Evolutionary conservation across 2,797 vertebrate species (phyloP).

Genomic region (Spea hammondii): DNA sequence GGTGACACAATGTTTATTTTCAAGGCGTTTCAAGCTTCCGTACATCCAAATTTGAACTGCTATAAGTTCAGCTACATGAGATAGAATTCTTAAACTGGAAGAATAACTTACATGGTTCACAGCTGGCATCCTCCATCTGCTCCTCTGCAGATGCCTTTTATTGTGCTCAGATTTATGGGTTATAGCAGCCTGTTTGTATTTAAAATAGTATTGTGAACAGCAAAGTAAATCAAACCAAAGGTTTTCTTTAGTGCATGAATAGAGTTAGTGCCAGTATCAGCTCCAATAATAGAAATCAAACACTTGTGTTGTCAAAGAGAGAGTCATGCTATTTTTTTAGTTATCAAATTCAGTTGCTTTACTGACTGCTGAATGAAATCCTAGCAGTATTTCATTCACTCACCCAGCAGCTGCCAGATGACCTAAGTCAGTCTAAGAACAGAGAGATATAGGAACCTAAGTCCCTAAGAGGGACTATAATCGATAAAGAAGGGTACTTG

Average conservation of each 20-base stretch:
- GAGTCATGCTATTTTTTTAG: not conserved
- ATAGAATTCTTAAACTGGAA: slow-evolving; percentile 41
- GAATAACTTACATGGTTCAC: slow-evolving; percentile 44
- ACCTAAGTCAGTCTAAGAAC: too few relatives aligned
- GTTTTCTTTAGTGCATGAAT: slow-evolving; percentile 10
- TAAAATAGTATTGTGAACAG: slow-evolving; percentile 37
- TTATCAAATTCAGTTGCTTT: not conserved
- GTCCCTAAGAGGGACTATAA: too few relatives aligned
- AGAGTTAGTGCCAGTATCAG: not conserved
- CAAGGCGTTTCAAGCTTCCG: slow-evolving; percentile 10
- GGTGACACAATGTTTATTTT: slow-evolving; percentile 28
- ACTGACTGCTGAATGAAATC: too few relatives aligned
- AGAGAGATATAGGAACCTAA: too few relatives aligned
- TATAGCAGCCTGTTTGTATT: slow-evolving; percentile 30
- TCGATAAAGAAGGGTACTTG: too few relatives aligned
- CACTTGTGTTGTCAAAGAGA: not conserved
- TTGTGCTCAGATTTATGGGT: slow-evolving; percentile 45
- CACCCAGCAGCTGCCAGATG: too few relatives aligned
- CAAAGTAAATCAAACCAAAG: slow-evolving; percentile 29
- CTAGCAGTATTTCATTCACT: too few relatives aligned
- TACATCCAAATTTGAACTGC: slow-evolving; percentile 12
- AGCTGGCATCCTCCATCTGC: slow-evolving; percentile 50
- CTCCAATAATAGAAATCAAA: not conserved
- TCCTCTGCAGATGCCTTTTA: slow-evolving; percentile 34
- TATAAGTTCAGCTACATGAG: slow-evolving; percentile 24